Evolutionary conservation across 2,888 invertebrate species (phyloP), one percentile per base, ranked within the genome.

Genomic region (Syrista parreyssii): DNA sequence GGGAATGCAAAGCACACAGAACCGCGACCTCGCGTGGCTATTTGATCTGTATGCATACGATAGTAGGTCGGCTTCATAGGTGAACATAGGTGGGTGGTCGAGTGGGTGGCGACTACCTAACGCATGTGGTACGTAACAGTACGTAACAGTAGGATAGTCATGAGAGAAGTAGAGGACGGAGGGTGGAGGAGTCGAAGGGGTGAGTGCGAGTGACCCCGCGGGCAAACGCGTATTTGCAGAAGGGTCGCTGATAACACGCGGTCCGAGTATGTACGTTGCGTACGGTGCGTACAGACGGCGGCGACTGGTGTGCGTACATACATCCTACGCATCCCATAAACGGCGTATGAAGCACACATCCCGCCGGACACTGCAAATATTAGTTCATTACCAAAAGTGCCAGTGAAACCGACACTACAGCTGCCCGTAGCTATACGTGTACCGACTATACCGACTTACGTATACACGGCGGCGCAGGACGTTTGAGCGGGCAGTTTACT

Each of bases 311-410:
- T 6, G 69, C 75, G 78, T 76, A 75, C 79, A 79, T 76, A 79
- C 75, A 69, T 80, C 74, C 77, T 30, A 69, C 69, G 69, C 69
- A 69, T 69, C 69, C 69, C 69, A 30, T 69, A 69, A 69, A 69
- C 69, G 69, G 30, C 69, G 69, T 11, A 69, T 69, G 69, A 69
- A 30, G 69, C 77, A 75, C 33, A 69, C 79, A 73, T 73, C 30
- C 79, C 76, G 73, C 86, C 88, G 88, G 86, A 87, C 89, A 88
- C 86, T 79, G 90, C 90, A 91, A 91, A 91, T 91, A 91, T 91
- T 91, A 91, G 91, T 91, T 91, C 89, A 91, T 91, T 91, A 91
- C 87, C 87, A 91, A 91, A 90, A 91, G 91, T 91, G 91, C 87
- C 87, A 84, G 87, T 82, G 86, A 85, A 80, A 79, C 79, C 78